Base-by-base conservation (phyloP, 2,797 vertebrate species). In the Sparidentex hasta region DNA sequence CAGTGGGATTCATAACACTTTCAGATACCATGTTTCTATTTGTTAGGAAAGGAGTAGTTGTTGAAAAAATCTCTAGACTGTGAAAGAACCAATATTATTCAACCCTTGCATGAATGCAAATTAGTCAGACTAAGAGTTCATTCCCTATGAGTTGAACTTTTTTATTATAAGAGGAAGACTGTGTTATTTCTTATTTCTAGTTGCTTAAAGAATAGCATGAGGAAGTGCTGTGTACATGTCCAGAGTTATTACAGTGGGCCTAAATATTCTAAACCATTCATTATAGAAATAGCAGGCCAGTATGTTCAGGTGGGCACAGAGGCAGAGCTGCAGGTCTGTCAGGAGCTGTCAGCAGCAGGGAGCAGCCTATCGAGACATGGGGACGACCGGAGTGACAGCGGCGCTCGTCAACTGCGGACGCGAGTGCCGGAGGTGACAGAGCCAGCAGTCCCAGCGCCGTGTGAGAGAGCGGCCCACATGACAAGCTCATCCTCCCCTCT, bases 351-450 rank as follows among this genome's bases (percentile, higher is more conserved):
- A 88, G 76, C 71, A 67, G 82, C 70, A 55, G 57, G 48, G 55
- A 74, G 67, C 82, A n/a, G 77, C 65, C 74, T 72, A 73, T 82
- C 9, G 17, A 74, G 79, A 80, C 44, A 23, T 0, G 13, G n/a
- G 55, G 73, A 80, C 11, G 78, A 87, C 82, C 41, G 58, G 76
- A 87, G 82, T 89, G 92, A 92, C 90, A 88, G 88, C 48, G 6
- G 66, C 9, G 55, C 79, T 65, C 69, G 27, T 91, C 84, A 84
- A 29, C 71, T 43, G 61, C 71, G 44, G 73, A 78, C 9, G 46
- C 59, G 63, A 62, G 47, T 81, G 83, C 88, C 59, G 50, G 85
- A 89, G 88, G 88, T 43, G 86, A 90, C 92, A 87, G 67, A 78
- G 57, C 85, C 68, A 68, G 71, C 63, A 55, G 72, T 75, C 69